Evolutionary conservation across 2,888 invertebrate species (phyloP).

Genomic region (Invenusta paracnida): DNA sequence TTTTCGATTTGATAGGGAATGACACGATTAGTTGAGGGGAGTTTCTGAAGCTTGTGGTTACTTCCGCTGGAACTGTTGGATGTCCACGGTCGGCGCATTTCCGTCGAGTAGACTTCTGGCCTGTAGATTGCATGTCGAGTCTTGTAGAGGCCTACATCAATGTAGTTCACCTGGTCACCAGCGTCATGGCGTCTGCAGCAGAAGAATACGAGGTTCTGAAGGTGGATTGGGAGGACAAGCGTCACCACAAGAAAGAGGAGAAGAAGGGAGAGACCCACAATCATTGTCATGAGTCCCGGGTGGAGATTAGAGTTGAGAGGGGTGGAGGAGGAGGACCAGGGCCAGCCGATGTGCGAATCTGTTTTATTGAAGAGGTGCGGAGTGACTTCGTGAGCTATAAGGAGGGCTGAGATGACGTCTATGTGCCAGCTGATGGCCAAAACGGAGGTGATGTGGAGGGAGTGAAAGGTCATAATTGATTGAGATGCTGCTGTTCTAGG

Average conservation of each 20-base stretch:
- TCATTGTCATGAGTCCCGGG: not conserved
- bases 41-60: not conserved
- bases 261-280: not conserved
- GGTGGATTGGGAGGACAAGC: not conserved
- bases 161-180: not conserved
- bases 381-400: too few species aligned
- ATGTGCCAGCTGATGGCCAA: too few species aligned
- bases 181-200: not conserved
- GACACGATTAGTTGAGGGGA: not conserved
- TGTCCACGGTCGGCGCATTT: conserved; percentile 15
- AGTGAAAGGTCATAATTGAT: too few species aligned
- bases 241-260: not conserved
- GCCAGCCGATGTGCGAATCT: too few species aligned
- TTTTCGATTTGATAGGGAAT: not conserved
- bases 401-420: too few species aligned
- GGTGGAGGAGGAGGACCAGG: too few species aligned
- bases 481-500: too few species aligned
- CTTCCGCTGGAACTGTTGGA: not conserved
- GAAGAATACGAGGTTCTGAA: not conserved
- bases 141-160: conserved; percentile 41
- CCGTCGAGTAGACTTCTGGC: conserved; percentile 33
- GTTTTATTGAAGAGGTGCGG: too few species aligned
- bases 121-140: conserved; percentile 41
- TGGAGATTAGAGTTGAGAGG: not conserved
- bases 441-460: too few species aligned